Evolutionary conservation across 2,113 vertebrate species (phyloP), one percentile per base, ranked within the genome.

Genomic region (Salvelinus sp.): DNA sequence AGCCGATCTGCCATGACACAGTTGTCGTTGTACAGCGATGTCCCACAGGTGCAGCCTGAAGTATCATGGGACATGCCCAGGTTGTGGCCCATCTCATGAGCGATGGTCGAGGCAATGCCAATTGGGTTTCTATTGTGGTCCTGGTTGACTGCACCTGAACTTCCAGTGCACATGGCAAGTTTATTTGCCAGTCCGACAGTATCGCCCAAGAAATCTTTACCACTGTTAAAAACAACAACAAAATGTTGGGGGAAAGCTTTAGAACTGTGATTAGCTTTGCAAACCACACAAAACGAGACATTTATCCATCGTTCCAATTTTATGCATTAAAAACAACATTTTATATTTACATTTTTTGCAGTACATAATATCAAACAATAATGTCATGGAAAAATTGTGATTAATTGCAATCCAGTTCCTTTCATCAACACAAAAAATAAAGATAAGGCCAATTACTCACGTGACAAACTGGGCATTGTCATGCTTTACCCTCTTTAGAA

Each of bases 51-150:
- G 75, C 96, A 98, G 20, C 86, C 78, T 0, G 23, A 3, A 0
- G 88, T 81, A 0, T 98, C 97, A 0, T 97, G 97, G 7, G 92
- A 93, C 93, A 98, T 86, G 28, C 96, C 97, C 72, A 98, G 90
- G 76, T 97, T 98, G 88, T 98, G 96, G 2, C 97, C 96, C 96
- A 98, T 94, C 93, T 98, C 97, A 0, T 98, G 97, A 22, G 96
- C 96, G 62, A 98, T 88, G 75, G 96, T 98, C 69, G 95, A 94
- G 0, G 97, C 96, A 6, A 96, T 91, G 0, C 96, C 95, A 0
- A 96, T 65, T 0, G 91, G 87, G 83, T 91, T 94, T 0, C 0
- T 0, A 10, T 89, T 91, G 87, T 97, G 95, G 71, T 98, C 97
- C 97, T 98, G 82, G 0, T 95, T 98, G 73, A 98, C 91, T 1